Base-by-base conservation (phyloP, 2,888 invertebrate species). In the Crioceris asparagi region DNA sequence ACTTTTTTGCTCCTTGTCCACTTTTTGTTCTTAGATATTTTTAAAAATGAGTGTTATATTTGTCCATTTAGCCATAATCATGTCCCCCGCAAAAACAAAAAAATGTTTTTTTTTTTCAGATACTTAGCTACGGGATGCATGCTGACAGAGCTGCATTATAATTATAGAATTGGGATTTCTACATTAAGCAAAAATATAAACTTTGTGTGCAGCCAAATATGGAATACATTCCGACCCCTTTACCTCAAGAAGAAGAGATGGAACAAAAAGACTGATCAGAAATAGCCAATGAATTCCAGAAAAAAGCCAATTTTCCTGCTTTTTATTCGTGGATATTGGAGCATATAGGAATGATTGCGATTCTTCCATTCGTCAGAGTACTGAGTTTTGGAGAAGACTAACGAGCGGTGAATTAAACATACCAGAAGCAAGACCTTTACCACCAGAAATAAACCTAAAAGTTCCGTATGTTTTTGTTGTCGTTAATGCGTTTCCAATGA, bases 81-180 rank as follows among this genome's bases (percentile, higher is more conserved):
- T 21, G 7, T 21, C 21, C 10, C 21, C 21, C 10, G 10, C 6
- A 21, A 21, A 10, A 21, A 21, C 6, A 21, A 21, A 21, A 21
- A 21, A 21, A 21, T 7, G 6, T 7, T 7, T 10, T 21, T 21
- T 21, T 21, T 6, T 21, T 21, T 21, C 21, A 21, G 21, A 21
- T 21, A 21, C 10, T 21, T 21, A 21, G 21, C 21, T 21, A 21
- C 21, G 10, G 21, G 21, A 10, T 21, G 21, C 21, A 21, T 10
- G 21, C 21, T 21, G 6, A 21, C 21, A 21, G 21, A 21, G 10
- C 21, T 21, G 21, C 21, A 21, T 10, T 21, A 21, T 10, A 21
- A 21, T 33, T 44, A 46, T 41, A 41, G 43, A 43, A 40, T 47
- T 32, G 45, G 46, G 30, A 48, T 46, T 40, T 42, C 42, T 35